Evolutionary conservation across 2,888 invertebrate species (phyloP), one percentile per base, ranked within the genome.

Genomic region (Loripinus fragilis): DNA sequence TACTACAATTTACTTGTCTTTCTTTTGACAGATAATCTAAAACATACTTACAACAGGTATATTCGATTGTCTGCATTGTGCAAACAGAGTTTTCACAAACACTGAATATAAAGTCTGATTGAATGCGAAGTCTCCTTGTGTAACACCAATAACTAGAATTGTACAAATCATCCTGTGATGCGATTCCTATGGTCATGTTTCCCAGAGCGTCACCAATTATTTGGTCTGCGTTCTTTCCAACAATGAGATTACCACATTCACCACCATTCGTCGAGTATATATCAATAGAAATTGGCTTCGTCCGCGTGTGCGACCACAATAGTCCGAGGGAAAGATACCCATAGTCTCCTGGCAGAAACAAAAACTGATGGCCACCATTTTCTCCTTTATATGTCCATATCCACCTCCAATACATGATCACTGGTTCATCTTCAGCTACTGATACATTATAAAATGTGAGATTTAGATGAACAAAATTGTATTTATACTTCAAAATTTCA

Each of bases 111-210:
- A 33, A 20, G 0, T 52, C n/a, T 10, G 75, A 73, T 0, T 55
- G 2, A 28, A 78, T 20, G 42, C 52, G 76, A 28, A 70, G 12
- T 12, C 78, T 52, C 17, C 45, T 28, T 10, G 48, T 60, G 52
- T 81, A 78, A 71, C 81, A 81, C 81, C 81, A 78, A 45, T 78
- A 74, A 50, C 81, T 81, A 28, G 72, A 73, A 52, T 81, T 81
- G 35, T 81, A 81, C 25, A 42, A 30, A 10, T 73, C 73, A 3
- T 73, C 15, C 8, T n/a, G 12, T 0, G 65, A 23, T 8, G 81
- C 78, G 30, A 81, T 71, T 30, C 28, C 23, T 12, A 15, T 45
- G 0, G 81, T 78, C 72, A 81, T 72, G 17, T 70, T 64, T 1
- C 73, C 81, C 2, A 81, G 50, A 10, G 81, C 78, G 2, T 81